These are phyloP conservation scores for Entelurus aequoreus DNA, from an alignment of 2,113 vertebrate genomes.

Conservation along the genomic window DNA sequence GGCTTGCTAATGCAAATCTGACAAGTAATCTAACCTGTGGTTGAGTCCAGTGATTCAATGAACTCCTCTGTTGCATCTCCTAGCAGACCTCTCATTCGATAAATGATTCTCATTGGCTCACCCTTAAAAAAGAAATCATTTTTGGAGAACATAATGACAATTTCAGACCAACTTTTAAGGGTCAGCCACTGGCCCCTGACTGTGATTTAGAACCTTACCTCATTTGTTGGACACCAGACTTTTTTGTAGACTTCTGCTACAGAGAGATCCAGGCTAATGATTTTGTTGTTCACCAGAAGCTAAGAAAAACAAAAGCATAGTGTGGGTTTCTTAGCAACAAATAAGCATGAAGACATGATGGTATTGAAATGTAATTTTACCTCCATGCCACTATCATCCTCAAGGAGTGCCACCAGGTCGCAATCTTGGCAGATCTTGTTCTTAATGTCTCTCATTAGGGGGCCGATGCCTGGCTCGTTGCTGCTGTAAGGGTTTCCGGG, in stretches of 20 bases:
- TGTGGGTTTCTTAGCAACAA: not conserved
- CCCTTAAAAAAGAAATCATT: constrained; percentile 71
- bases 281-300: constrained; percentile 99
- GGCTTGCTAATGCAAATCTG: not conserved
- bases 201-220: constrained; percentile 70
- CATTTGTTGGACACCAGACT: constrained; percentile 98
- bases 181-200: not conserved
- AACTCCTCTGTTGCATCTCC: constrained; percentile 98
- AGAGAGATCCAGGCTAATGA: constrained; percentile 94
- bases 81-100: constrained; percentile 96
- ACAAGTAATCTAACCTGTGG: constrained; percentile 78
- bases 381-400: constrained; percentile 99
- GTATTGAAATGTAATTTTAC: constrained; percentile 54
- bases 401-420: constrained; percentile 93
- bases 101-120: constrained; percentile 98
- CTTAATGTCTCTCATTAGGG: constrained; percentile 97
- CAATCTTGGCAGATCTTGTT: constrained; percentile 99
- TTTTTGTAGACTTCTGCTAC: constrained; percentile 98
- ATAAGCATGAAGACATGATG: not conserved
- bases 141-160: not conserved
- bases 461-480: constrained; percentile 92
- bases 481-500: constrained; percentile 98
- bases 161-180: not conserved
- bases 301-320: constrained; percentile 46
- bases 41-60: constrained; percentile 95